Conservation (phyloP, 2,888 invertebrate species). For the Steinernema carpocapsae region DNA sequence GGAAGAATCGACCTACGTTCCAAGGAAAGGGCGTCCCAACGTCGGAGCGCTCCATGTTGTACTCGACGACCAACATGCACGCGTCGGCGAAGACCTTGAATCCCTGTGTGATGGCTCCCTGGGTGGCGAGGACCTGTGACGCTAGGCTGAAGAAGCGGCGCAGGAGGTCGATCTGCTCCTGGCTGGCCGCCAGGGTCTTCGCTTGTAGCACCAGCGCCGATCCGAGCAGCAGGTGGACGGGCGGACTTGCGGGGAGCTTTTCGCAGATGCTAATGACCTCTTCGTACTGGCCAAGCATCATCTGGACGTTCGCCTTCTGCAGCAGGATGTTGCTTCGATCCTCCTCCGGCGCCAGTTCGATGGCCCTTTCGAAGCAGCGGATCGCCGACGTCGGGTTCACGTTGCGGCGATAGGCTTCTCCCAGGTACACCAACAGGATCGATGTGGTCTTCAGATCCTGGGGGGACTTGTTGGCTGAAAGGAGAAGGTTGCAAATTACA, state of each 20-base stretch:
- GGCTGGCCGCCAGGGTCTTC: slow-evolving; percentile 10
- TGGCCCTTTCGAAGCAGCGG: slow-evolving; percentile 42
- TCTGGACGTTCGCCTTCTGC: slow-evolving; percentile 45
- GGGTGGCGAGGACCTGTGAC: background rate
- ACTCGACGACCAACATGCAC: too few relatives aligned
- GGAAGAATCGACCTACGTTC: too few relatives aligned
- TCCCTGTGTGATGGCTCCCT: background rate
- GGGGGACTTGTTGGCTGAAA: background rate
- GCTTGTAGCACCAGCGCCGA: slow-evolving; percentile 3
- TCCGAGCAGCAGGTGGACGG: background rate
- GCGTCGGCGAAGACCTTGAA: too few relatives aligned
- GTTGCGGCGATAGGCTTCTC: slow-evolving; percentile 43
- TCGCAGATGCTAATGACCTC: slow-evolving; percentile 35
- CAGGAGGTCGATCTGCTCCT: slow-evolving; percentile 35
- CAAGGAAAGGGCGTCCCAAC: too few relatives aligned
- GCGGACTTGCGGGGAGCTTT: background rate
- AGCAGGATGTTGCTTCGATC: slow-evolving; percentile 36
- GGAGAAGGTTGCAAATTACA: background rate
- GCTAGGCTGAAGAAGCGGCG: slow-evolving; percentile 26
- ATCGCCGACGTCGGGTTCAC: slow-evolving; percentile 41
- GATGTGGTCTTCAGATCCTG: slow-evolving; percentile 34
- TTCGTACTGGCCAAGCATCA: slow-evolving; percentile 43
- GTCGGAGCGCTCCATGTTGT: too few relatives aligned
- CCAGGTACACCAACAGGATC: slow-evolving; percentile 42
- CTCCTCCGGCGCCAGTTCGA: slow-evolving; percentile 40